Conservation (phyloP, 2,113 vertebrate genomes). For the Lophura nycthemera region DNA sequence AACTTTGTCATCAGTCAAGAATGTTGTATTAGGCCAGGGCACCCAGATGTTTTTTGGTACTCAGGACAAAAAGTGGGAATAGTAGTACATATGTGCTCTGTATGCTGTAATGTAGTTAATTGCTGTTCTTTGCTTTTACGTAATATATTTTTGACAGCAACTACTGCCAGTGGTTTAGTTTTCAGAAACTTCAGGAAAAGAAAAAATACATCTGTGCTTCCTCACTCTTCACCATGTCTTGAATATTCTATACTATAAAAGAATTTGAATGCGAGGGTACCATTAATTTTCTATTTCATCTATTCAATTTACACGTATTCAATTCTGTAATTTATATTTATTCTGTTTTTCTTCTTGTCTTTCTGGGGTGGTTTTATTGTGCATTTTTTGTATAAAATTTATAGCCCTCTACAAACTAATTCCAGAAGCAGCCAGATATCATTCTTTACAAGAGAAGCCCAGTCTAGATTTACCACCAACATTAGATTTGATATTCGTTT, state of each 20-base stretch:
- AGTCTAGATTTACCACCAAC: not conserved
- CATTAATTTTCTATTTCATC: not conserved
- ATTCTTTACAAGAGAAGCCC: slow-evolving; percentile 25
- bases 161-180: not conserved
- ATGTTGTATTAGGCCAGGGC: not conserved
- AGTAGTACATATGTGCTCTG: not conserved
- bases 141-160: not conserved
- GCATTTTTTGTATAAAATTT: not conserved
- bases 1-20: slow-evolving; percentile 11
- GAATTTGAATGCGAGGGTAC: not conserved
- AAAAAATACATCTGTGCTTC: not conserved
- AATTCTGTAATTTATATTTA: not conserved
- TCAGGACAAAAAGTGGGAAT: not conserved
- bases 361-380: not conserved
- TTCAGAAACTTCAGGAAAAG: not conserved
- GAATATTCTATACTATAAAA: not conserved
- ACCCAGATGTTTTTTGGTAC: slow-evolving; percentile 34
- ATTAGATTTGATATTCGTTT: slow-evolving; percentile 26
- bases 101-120: not conserved
- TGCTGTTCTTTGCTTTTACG: not conserved
- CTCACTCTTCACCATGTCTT: not conserved
- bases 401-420: not conserved
- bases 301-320: not conserved
- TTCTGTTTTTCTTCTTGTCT: not conserved
- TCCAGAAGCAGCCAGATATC: slow-evolving; percentile 1